Evolutionary conservation across 2,113 vertebrate species (phyloP).

Genomic region (Coregonus clupeaformis): DNA sequence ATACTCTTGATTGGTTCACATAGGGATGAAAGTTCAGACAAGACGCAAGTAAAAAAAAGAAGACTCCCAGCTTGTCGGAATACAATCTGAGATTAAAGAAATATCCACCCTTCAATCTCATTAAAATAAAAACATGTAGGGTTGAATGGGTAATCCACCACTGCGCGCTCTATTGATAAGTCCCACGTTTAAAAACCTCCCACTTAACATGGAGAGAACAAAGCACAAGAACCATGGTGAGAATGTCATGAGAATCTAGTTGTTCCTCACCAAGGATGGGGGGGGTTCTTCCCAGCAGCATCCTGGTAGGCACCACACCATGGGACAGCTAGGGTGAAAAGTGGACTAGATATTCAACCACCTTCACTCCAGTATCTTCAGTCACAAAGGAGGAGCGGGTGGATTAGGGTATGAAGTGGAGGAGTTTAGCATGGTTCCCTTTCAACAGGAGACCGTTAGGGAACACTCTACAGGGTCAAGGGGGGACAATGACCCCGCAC

Average conservation of each 20-base stretch:
- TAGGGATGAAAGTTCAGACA: too few species aligned
- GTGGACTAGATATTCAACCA: constrained; percentile 9
- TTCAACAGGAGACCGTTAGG: constrained; percentile 29
- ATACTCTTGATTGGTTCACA: too few species aligned
- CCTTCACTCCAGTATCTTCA: background rate
- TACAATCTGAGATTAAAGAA: background rate
- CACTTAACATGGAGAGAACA: constrained; percentile 59
- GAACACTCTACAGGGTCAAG: constrained; percentile 25
- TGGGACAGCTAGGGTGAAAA: background rate
- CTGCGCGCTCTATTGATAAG: constrained; percentile 38
- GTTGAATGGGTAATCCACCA: constrained; percentile 60
- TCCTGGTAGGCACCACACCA: constrained; percentile 2
- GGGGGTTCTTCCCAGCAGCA: constrained; percentile 6
- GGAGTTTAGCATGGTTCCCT: constrained; percentile 19
- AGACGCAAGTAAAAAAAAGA: too few species aligned
- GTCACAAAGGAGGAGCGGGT: background rate
- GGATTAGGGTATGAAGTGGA: constrained; percentile 12
- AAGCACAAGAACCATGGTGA: constrained; percentile 36
- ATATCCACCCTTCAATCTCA: constrained; percentile 5
- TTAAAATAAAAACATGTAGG: constrained; percentile 6
- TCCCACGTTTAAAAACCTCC: constrained; percentile 47
- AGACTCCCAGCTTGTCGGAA: too few species aligned
- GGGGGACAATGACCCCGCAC: constrained; percentile 24
- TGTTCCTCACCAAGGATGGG: background rate
- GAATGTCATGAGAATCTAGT: background rate